Base-by-base conservation (phyloP, 2,888 invertebrate species). In the Odiellus spinosus region DNA sequence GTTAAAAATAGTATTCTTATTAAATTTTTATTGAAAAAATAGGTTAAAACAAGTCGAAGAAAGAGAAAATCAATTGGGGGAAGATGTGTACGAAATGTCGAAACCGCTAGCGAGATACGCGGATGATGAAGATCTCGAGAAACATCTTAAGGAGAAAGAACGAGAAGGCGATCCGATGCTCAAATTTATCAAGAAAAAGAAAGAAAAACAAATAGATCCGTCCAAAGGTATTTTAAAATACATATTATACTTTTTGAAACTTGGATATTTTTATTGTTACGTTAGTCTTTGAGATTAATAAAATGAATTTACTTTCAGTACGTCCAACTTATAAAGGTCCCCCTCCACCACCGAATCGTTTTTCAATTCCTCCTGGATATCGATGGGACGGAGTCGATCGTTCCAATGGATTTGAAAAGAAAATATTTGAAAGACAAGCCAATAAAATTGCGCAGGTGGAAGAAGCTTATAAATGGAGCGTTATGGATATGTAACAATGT, bases 311-410 rank as follows among this genome's bases (percentile, higher is more conserved):
- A 12, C 12, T 17, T 15, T 21, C 26, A 5, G 43, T 32, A 20
- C 36, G 40, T 45, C 72, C 71, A 3, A 58, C 56, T 8, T 98
- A 90, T 65, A 75, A 78, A 60, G 95, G 95, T 0, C 77, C 79
- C 21, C 85, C 75, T 58, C 81, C 84, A 36, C 62, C 64, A 46
- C 90, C 91, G 12, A 98, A 98, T 70, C 76, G 98, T 1, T 96
- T 81, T 68, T 78, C 79, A 50, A 85, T 99, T 45, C 70, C 75
- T 8, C 98, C 98, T 0, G 98, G 98, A 0, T 83, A 88, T 67
- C 74, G 93, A 12, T 98, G 98, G 98, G 98, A 98, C 64, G 98
- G 98, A 0, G 95, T 98, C 0, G 88, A 98, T 67, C 72, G 98
- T 18, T 93, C 91, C 4, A 96, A 82, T 66, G 96, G 95, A 0